A percentile compares a stretch with the other conserved stretches of the same genome.
phyloP scores from a whole-genome alignment of 2,888 invertebrate species.

The Lamellibrachia columna region DNA sequence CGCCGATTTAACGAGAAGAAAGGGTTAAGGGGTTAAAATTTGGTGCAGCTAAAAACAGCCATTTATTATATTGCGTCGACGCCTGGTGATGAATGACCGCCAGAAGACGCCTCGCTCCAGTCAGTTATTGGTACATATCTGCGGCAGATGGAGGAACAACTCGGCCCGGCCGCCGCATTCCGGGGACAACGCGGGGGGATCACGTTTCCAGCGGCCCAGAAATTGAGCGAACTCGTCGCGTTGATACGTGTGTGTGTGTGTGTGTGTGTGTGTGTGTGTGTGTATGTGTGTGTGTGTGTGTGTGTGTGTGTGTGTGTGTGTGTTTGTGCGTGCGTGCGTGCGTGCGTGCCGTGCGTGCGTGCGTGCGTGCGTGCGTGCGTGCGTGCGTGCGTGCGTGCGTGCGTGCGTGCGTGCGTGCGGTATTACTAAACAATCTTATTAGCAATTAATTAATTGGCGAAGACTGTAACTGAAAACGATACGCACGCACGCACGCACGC shows the following conservation, averaged over 20 bases:
- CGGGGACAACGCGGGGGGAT: neutral
- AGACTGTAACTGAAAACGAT: neutral
- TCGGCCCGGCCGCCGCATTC: neutral
- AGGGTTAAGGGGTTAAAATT: neutral
- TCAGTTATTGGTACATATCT: neutral
- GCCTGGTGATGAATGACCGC: neutral
- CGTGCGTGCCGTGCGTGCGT: no score
- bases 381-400: no score
- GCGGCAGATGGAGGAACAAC: neutral
- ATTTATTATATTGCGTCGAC: constrained; percentile 3
- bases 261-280: neutral
- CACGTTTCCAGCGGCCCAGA: constrained; percentile 1
- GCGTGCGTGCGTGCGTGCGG: no score
- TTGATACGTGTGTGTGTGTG: neutral
- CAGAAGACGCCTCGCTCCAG: neutral
- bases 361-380: no score
- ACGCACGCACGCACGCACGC: neutral
- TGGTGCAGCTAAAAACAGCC: neutral
- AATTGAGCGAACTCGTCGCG: neutral
- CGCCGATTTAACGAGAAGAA: neutral
- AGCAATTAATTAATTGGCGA: neutral
- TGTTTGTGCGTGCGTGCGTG: no score
- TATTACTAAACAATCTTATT: no score
- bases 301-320: no score
- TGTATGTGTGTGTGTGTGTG: neutral